Base-by-base conservation (phyloP, 2,888 invertebrate genomes). In the Pammene fasciana region DNA sequence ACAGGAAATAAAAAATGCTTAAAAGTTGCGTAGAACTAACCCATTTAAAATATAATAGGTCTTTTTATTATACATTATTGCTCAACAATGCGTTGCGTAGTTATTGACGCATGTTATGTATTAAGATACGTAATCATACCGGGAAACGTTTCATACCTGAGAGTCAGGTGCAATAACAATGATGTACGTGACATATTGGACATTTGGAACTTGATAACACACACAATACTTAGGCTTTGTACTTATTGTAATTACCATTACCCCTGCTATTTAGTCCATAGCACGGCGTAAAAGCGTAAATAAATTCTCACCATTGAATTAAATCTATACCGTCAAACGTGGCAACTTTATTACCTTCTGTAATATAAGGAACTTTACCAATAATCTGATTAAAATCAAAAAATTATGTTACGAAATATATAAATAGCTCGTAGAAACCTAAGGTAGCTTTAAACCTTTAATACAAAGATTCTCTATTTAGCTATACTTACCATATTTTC, bases 61-160 rank as follows among this genome's bases (percentile, higher is more conserved):
- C 62, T 9, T 52, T 62, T 62, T 62, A 62, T 62, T 62, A 13
- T 13, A 52, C 50, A 52, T 52, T 13, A 41, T 62, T 62, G 62
- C 62, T 10, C 26, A 62, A 62, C n/a, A 61, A 8, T 36, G 8
- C 18, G 8, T 62, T 62, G 62, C 50, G 41, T 62, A 41, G 16
- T 5, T 18, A 50, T 38, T 60, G 18, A 38, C 18, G 48, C 36
- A 52, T 50, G 48, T 62, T 62, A 62, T 62, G 50, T 38, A 26
- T 26, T 52, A 52, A 26, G 62, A 62, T 52, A 62, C 50, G 50
- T 62, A 62, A 62, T 62, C 62, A 9, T 52, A 41, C 50, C 26
- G n/a, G 18, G 48, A 61, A 38, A 9, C 61, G 36, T 62, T 52
- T 62, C 54, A 41, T 48, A 38, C 11, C 61, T 46, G 11, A 50